phyloP scores from a whole-genome alignment of 1,140 invertebrate genomes.

The Drosophila setifemur region DNA sequence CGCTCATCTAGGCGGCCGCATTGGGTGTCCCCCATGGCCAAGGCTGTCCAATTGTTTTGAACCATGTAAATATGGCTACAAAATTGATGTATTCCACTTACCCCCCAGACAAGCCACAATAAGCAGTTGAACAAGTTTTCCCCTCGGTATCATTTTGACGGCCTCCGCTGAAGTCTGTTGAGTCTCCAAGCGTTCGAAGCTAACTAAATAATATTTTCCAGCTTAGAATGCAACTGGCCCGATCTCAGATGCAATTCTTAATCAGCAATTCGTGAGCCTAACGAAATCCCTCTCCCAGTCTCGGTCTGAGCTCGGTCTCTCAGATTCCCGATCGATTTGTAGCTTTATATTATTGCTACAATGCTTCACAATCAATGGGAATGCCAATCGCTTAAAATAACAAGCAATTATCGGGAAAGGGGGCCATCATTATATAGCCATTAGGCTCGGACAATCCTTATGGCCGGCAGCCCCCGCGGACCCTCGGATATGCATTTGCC shows the following conservation, averaged over 20 bases:
- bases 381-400: background rate
- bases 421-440: conserved; percentile 51
- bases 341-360: too few species aligned
- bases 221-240: too few species aligned
- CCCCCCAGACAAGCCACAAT: conserved; percentile 18
- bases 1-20: conserved; percentile 51
- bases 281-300: background rate
- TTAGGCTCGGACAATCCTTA: conserved; percentile 22
- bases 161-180: too few species aligned
- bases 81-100: background rate
- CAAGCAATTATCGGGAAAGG: conserved; percentile 13
- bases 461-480: background rate
- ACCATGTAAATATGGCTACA: background rate
- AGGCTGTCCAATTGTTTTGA: background rate
- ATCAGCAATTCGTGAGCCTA: background rate
- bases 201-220: conserved; percentile 17
- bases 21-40: background rate
- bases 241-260: background rate
- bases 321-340: background rate
- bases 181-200: conserved; percentile 14
- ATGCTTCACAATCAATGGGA: conserved; percentile 6
- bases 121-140: conserved; percentile 40
- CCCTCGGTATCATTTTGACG: conserved; percentile 14
- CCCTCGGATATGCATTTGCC: conserved; percentile 25
- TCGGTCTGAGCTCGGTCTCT: background rate